Evolutionary conservation across 2,113 vertebrate genomes (phyloP), one percentile per base, ranked within the genome.

Genomic region (Copsychus sechellarum): DNA sequence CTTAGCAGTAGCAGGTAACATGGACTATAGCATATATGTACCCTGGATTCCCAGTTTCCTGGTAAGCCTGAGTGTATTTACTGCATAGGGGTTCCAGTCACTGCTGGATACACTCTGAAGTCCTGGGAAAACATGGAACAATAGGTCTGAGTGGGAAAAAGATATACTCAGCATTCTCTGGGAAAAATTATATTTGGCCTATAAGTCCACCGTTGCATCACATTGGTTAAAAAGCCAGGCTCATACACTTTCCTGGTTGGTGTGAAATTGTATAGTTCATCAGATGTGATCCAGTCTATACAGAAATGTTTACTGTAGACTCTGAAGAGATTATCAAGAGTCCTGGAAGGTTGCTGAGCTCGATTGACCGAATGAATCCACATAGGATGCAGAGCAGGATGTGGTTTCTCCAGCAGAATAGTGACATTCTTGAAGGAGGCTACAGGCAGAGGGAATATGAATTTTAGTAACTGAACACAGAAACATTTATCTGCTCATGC

Each of bases 201-300:
- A 0, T 56, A 62, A 72, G 7, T 3, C 5, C 8, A 43, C 9
- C 8, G 8, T 12, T 67, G 10, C 0, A 0, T 70, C 45, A 20
- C 47, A 74, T 17, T 38, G 26, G 20, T 58, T 70, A 66, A 66
- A 82, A 94, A 50, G 28, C 19, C 42, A 48, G 33, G 56, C 26
- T 20, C 18, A 8, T 19, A 15, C 5, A 4, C 56, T 65, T 65
- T 65, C 26, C 56, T 70, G 18, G 18, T 29, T 12, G 13, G 31
- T 36, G 47, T 43, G 42, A 91, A 57, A 31, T 57, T 64, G 36
- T 65, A 12, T 8, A 64, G 26, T 22, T 79, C 34, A 36, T 56
- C 43, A 90, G 19, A 80, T 53, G 31, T 80, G 62, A 51, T 20
- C 19, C 45, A 45, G 8, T 45, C 24, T 22, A 28, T 47, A 47